A percentile compares a stretch with the other conserved stretches of the same genome.
These are phyloP conservation scores for Acrocephalus scirpaceus DNA, from an alignment of 2,797 vertebrate species.

Conservation along the genomic window DNA sequence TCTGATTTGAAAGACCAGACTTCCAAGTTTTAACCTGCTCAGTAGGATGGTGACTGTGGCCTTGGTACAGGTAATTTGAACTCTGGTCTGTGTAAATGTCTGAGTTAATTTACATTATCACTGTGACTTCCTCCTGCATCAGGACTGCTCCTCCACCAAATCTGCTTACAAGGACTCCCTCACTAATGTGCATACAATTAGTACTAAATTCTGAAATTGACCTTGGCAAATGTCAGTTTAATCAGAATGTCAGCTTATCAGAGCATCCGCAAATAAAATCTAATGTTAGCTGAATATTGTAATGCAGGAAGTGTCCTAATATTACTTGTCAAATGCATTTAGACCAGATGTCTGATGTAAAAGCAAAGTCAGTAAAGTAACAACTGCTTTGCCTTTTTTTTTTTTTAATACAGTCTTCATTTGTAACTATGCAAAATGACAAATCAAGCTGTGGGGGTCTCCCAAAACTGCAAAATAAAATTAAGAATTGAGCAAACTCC, in stretches of 20 bases:
- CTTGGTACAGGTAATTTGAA: neutral
- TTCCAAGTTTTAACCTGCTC: neutral
- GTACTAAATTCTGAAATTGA: neutral
- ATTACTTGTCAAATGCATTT: slow-evolving; percentile 28
- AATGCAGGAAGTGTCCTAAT: slow-evolving; percentile 47
- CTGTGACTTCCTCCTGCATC: neutral
- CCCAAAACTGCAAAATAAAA: neutral
- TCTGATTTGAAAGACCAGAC: neutral
- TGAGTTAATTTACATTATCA: neutral
- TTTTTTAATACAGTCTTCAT: neutral
- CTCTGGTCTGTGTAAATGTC: slow-evolving; percentile 47
- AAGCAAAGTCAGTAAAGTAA: slow-evolving; percentile 11
- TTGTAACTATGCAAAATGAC: neutral
- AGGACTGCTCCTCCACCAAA: neutral
- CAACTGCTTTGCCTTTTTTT: neutral
- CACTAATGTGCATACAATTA: slow-evolving; percentile 8
- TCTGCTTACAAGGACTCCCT: neutral
- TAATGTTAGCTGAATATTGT: slow-evolving; percentile 39
- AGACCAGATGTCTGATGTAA: slow-evolving; percentile 29
- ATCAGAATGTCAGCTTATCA: slow-evolving; percentile 46
- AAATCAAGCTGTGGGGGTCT: neutral
- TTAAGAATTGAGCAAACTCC: neutral
- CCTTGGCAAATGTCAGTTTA: slow-evolving; percentile 40
- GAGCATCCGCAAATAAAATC: slow-evolving; percentile 44
- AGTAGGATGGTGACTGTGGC: neutral